These are phyloP conservation scores for Philereme vetulata DNA, from an alignment of 2,888 invertebrate species.

Conservation along the genomic window DNA sequence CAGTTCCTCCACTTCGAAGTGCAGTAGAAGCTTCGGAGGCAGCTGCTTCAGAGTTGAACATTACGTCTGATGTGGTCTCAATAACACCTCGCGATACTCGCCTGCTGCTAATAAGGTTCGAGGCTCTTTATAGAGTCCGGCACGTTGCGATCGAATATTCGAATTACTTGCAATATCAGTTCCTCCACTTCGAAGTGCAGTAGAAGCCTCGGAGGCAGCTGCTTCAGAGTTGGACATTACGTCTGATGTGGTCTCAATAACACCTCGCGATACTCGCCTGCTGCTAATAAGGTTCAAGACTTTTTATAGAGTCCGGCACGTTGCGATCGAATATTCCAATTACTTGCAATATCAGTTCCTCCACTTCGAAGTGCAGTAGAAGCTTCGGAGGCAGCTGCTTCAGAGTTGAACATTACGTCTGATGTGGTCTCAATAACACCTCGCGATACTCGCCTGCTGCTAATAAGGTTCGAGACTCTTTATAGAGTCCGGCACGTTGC, in stretches of 20 bases:
- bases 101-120: slow-evolving; percentile 9
- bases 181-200: no score
- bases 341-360: no score
- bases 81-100: slow-evolving; percentile 2
- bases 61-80: neutral
- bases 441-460: slow-evolving; percentile 7
- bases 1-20: no score
- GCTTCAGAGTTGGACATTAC: neutral
- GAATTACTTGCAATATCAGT: no score
- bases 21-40: neutral
- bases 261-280: slow-evolving; percentile 5
- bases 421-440: neutral
- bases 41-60: neutral
- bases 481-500: neutral
- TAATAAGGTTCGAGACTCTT: slow-evolving; percentile 1
- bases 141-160: no score
- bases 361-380: neutral
- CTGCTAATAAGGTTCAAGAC: slow-evolving; percentile 4
- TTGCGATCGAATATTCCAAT: no score
- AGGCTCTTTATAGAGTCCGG: neutral
- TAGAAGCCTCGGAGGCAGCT: neutral
- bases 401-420: neutral
- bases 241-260: neutral
- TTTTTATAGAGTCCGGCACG: slow-evolving; percentile 1
- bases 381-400: neutral